These are phyloP conservation scores for Drosophila falleni DNA, from an alignment of 2,888 invertebrate species.

Conservation along the genomic window DNA sequence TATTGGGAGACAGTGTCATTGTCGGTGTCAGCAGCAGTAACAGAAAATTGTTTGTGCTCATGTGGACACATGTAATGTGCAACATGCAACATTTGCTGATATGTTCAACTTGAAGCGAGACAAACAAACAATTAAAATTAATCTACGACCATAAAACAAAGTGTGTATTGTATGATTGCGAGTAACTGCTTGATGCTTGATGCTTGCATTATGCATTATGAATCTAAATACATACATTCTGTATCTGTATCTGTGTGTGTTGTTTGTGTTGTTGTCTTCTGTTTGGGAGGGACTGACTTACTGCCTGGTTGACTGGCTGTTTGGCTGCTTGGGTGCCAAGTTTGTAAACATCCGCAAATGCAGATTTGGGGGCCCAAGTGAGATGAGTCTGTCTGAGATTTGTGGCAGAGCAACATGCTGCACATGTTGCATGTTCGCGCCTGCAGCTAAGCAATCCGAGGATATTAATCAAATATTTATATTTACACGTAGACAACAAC, in stretches of 20 bases:
- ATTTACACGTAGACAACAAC: conserved; percentile 69
- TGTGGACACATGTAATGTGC: conserved; percentile 56
- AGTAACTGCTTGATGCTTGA: conserved; percentile 23
- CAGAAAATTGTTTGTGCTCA: conserved; percentile 30
- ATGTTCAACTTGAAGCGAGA: conserved; percentile 55
- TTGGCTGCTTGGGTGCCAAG: conserved; percentile 65
- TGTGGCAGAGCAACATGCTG: conserved; percentile 34
- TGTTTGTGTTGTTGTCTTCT: conserved; percentile 65
- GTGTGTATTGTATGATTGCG: conserved; percentile 58
- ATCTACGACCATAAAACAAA: conserved; percentile 78
- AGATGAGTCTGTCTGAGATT: conserved; percentile 34
- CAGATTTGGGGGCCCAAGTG: conserved; percentile 44
- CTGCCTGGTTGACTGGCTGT: conserved; percentile 14
- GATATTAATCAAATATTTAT: conserved; percentile 80
- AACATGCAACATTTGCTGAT: conserved; percentile 67
- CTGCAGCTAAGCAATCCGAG: conserved; percentile 53
- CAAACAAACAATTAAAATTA: conserved; percentile 79
- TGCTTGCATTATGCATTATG: conserved; percentile 55
- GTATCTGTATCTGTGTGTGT: background rate
- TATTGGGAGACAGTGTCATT: conserved; percentile 13
- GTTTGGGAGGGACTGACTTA: conserved; percentile 20
- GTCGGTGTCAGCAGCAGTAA: conserved; percentile 8
- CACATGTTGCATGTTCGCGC: conserved; percentile 68
- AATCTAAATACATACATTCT: conserved; percentile 7
- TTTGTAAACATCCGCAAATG: conserved; percentile 77